Evolutionary conservation across 1,140 invertebrate genomes (phyloP), one percentile per base, ranked within the genome.

Genomic region (Agrypnia vestita): DNA sequence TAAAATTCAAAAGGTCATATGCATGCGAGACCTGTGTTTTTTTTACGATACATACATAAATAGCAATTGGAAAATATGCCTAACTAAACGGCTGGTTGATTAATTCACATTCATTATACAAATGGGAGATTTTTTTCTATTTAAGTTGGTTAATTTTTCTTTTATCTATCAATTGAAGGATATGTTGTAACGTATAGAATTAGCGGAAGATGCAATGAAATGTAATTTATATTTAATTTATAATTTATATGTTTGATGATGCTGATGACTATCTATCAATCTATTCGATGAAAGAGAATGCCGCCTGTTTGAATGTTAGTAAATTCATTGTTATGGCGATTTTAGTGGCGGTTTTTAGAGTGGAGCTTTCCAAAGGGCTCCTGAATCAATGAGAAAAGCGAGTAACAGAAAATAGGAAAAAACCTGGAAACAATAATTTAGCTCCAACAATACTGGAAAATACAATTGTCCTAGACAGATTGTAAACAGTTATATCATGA

Each of bases 321-420:
- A 46, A 67, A 67, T 47, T 67, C 43, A 67, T 67, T 7, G 62
- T 67, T 67, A 12, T 67, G n/a, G n/a, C n/a, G n/a, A n/a, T n/a
- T n/a, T n/a, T n/a, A n/a, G n/a, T n/a, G n/a, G n/a, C n/a, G n/a
- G n/a, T n/a, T n/a, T n/a, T n/a, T n/a, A n/a, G n/a, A n/a, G n/a
- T n/a, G n/a, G n/a, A n/a, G n/a, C n/a, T n/a, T n/a, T n/a, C n/a
- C n/a, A n/a, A n/a, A n/a, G n/a, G n/a, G n/a, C n/a, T n/a, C n/a
- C n/a, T n/a, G n/a, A n/a, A n/a, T n/a, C n/a, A n/a, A n/a, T n/a
- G n/a, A n/a, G n/a, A n/a, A n/a, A n/a, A n/a, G n/a, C n/a, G n/a
- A n/a, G n/a, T n/a, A n/a, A n/a, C n/a, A n/a, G n/a, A n/a, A n/a
- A n/a, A n/a, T n/a, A n/a, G n/a, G n/a, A n/a, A n/a, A n/a, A n/a